Evolutionary conservation across 2,888 invertebrate genomes (phyloP).

Genomic region (Eupithecia insigniata): DNA sequence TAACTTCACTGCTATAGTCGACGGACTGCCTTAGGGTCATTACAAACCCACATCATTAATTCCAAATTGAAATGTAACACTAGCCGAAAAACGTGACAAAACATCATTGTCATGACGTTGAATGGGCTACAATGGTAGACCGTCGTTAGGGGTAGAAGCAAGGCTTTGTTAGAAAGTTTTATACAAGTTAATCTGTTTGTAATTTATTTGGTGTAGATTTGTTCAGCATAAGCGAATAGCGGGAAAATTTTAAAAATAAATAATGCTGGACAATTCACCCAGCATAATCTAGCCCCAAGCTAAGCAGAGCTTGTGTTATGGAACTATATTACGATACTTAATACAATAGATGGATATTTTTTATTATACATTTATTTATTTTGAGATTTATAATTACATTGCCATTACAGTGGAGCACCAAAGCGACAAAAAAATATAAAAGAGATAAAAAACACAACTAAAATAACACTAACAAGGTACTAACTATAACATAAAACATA

Average conservation of each 20-base stretch:
- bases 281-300: background rate
- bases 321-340: no score
- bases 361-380: no score
- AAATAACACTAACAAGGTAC: no score
- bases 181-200: constrained; percentile 1
- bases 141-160: background rate
- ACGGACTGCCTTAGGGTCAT: background rate
- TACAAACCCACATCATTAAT: constrained; percentile 22
- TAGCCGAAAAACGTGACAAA: constrained; percentile 55
- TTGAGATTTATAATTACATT: no score
- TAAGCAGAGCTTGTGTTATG: no score
- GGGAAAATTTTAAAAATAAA: background rate
- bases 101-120: constrained; percentile 38
- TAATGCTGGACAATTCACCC: background rate
- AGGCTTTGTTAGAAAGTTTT: constrained; percentile 2
- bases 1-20: background rate
- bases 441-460: no score
- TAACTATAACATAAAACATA: no score
- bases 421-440: no score
- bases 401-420: no score
- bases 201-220: constrained; percentile 1
- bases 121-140: constrained; percentile 17
- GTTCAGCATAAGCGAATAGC: background rate
- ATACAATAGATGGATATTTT: background rate
- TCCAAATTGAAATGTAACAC: constrained; percentile 59